phyloP scores from a whole-genome alignment of 2,113 vertebrate genomes.

The Epinephelus cyanopodus region DNA sequence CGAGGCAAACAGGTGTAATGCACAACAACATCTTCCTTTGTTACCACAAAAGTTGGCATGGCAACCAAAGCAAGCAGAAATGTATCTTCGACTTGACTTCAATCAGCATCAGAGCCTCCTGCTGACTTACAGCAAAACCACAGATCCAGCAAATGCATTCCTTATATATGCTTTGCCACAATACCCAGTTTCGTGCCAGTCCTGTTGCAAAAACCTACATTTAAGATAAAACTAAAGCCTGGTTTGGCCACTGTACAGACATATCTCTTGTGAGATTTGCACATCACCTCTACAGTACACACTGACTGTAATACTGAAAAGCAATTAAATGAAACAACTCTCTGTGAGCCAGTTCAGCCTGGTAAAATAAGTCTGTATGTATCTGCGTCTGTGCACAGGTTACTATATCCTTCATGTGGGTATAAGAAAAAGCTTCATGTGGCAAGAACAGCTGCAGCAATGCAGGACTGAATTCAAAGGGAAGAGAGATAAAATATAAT shows the following conservation, averaged over 20 bases:
- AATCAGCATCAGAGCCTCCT: slow-evolving; percentile 7
- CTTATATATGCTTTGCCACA: background rate
- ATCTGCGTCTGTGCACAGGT: no score
- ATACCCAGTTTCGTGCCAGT: background rate
- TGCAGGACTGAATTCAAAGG: no score
- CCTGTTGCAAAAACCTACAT: background rate
- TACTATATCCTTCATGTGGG: no score
- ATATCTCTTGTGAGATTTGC: background rate
- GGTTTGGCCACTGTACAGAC: background rate
- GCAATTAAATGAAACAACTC: background rate
- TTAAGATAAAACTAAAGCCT: background rate
- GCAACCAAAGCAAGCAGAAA: slow-evolving; percentile 19
- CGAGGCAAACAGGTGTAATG: background rate
- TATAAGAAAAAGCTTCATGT: background rate
- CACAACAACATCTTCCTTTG: background rate
- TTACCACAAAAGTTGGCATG: slow-evolving; percentile 13
- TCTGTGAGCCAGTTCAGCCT: no score
- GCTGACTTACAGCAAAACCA: background rate
- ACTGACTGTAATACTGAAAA: background rate
- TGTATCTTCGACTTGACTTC: slow-evolving; percentile 21
- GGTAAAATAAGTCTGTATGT: no score
- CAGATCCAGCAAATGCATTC: background rate
- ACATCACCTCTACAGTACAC: background rate
- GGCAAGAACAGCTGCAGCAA: background rate
- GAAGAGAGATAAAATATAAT: background rate